Evolutionary conservation across 2,888 invertebrate genomes (phyloP), one percentile per base, ranked within the genome.

Genomic region (Carcina quercana): DNA sequence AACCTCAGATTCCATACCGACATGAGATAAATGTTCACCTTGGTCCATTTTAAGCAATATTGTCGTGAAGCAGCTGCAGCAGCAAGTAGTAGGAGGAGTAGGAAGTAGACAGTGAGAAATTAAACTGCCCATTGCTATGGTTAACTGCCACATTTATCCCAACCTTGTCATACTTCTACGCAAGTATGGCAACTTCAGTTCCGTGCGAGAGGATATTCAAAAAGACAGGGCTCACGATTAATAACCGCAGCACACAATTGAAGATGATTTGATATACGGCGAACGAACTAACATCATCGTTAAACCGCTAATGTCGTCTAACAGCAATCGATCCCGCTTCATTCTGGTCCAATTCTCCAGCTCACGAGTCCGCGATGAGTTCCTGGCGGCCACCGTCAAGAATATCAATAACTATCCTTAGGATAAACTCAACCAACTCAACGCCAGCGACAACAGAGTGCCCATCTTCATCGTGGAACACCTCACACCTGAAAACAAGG

Each of bases 11-110:
- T 26, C 15, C 8, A 14, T 8, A n/a, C 15, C 14, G 26, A 13
- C 13, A 28, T 10, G 5, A 13, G 44, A 43, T 14, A 37, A 40
- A 29, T 50, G 44, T 32, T 42, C 42, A 2, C 47, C 47, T 5
- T 45, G 42, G 43, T 20, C 25, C 3, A 40, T 50, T 13, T 21
- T 47, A 2, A 12, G 28, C 5, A 25, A 36, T 8, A 42, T 48
- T 11, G 33, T 44, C 1, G 34, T 28, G 2, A n/a, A 13, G 2
- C 37, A n/a, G n/a, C n/a, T n/a, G n/a, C n/a, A n/a, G n/a, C n/a
- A 41, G 3, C 32, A 34, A 10, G 1, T 3, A 3, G 26, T 32
- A 10, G 42, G 38, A 19, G n/a, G 20, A 28, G 12, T 12, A 13
- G 2, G 28, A 28, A 13, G 5, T 11, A 3, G 11, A 11, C 6